Conservation (phyloP, 2,888 invertebrate species). For the Heteromurus nitidus region DNA sequence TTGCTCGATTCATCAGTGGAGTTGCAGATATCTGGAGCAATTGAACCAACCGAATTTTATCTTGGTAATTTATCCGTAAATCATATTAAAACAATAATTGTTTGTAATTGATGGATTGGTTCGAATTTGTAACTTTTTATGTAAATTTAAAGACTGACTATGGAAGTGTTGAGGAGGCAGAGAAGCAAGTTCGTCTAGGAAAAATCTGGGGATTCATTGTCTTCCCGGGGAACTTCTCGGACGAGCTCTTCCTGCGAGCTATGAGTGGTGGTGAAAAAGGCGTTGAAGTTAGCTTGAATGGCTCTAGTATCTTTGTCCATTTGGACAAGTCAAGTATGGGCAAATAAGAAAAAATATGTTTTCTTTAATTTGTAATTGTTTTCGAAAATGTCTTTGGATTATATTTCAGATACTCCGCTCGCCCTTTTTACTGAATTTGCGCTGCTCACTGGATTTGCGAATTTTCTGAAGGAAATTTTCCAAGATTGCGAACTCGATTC, state of each 20-base stretch:
- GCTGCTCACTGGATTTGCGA: conserved; percentile 88
- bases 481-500: conserved; percentile 86
- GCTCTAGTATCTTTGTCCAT: conserved; percentile 33
- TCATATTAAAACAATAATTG: too few species aligned
- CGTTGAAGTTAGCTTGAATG: conserved; percentile 8
- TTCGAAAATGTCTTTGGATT: conserved; percentile 78
- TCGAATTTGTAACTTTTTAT: background rate
- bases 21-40: conserved; percentile 5
- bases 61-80: background rate
- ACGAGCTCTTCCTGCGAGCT: conserved; percentile 23
- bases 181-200: conserved; percentile 22
- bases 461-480: conserved; percentile 85
- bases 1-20: background rate
- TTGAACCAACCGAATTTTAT: background rate
- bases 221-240: conserved; percentile 45
- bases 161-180: conserved; percentile 29
- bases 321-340: conserved; percentile 61
- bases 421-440: conserved; percentile 81
- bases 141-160: background rate
- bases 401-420: conserved; percentile 82
- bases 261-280: conserved; percentile 75
- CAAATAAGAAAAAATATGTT: background rate
- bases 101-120: too few species aligned
- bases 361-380: background rate
- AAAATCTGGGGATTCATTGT: conserved; percentile 50